A percentile compares a stretch with the other conserved stretches of the same genome.
These are phyloP conservation scores for Ceratosolen fusciceps DNA, from an alignment of 1,140 invertebrate species.

Conservation along the genomic window DNA sequence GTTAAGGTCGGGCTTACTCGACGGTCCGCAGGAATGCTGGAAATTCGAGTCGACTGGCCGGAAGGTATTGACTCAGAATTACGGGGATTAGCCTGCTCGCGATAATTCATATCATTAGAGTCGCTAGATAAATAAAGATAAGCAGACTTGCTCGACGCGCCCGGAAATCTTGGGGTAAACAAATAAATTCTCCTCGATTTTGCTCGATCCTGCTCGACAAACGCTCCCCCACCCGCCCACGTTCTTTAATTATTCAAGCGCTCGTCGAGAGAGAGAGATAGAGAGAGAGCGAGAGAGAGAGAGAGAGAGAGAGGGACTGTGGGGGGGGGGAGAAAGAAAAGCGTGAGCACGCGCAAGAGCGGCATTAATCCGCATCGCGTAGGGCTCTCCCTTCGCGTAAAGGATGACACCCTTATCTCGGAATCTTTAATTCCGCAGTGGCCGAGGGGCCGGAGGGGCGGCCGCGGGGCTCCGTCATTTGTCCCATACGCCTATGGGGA, in stretches of 20 bases:
- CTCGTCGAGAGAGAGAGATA: no score
- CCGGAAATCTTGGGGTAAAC: neutral
- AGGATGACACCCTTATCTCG: constrained; percentile 64
- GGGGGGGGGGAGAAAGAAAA: neutral
- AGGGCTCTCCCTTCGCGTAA: constrained; percentile 33
- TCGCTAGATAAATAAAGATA: no score
- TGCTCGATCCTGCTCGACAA: no score
- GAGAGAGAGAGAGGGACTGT: neutral
- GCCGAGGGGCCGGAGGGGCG: constrained; percentile 48
- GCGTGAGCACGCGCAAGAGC: neutral
- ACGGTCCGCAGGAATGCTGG: no score
- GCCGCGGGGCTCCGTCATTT: constrained; percentile 62
- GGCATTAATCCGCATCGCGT: constrained; percentile 1
- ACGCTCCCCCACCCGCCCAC: no score
- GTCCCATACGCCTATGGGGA: constrained; percentile 58
- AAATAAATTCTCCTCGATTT: neutral
- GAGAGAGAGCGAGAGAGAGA: no score
- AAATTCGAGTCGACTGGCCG: no score
- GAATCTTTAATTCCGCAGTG: constrained; percentile 66
- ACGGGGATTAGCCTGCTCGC: no score
- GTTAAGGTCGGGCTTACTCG: no score
- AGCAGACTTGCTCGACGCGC: no score
- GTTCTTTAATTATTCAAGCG: neutral
- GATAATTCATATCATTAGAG: no score
- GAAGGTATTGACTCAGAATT: no score